Conservation (phyloP, 2,888 invertebrate species). For the Tiliacea citrago region DNA sequence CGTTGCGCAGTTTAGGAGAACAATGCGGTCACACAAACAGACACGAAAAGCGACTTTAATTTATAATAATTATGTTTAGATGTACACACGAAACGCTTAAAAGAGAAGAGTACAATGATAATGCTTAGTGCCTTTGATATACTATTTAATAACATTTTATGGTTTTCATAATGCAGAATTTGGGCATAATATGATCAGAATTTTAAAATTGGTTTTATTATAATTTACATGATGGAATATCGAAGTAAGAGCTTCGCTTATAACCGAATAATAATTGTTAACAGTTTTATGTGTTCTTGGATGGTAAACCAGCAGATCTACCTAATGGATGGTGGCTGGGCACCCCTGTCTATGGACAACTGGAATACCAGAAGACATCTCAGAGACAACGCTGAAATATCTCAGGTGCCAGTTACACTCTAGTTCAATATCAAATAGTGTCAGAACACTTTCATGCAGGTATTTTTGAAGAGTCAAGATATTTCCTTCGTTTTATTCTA, state of each 20-base stretch:
- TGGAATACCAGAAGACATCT: neutral
- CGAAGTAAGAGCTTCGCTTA: neutral
- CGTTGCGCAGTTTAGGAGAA: neutral
- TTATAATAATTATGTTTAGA: no score
- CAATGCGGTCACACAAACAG: neutral
- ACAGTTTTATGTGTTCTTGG: neutral
- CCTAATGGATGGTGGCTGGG: no score
- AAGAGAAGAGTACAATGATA: neutral
- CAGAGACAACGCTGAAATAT: neutral
- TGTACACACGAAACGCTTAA: neutral
- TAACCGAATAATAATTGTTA: neutral
- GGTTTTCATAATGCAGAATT: neutral
- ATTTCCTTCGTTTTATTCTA: neutral
- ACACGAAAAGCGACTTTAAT: neutral
- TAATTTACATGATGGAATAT: no score
- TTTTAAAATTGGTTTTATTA: neutral
- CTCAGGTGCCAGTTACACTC: neutral
- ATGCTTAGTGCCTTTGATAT: neutral
- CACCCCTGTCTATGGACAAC: no score
- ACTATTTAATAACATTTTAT: neutral
- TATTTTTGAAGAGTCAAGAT: neutral
- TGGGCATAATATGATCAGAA: neutral
- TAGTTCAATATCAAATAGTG: neutral
- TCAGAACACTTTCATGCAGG: no score
- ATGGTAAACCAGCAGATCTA: neutral